Conservation (phyloP, 1,140 invertebrate species). For the Semibalanus balanoides region DNA sequence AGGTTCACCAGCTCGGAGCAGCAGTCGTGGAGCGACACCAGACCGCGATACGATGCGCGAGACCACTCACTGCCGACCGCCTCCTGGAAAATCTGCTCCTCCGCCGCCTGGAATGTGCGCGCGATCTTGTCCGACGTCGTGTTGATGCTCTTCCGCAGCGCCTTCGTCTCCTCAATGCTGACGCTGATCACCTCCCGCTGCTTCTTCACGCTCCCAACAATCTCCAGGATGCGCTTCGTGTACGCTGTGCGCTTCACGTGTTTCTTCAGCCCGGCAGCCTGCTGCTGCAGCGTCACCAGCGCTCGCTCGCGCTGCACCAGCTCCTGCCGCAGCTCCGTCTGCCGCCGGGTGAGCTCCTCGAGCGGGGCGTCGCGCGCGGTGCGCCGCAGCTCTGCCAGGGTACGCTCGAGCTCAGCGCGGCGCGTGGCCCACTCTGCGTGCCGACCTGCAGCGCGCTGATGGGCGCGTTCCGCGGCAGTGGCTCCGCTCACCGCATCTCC, state of each 20-base stretch:
- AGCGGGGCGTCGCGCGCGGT: not conserved
- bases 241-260: not conserved
- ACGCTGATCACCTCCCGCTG: not conserved
- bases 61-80: not conserved
- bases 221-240: not conserved
- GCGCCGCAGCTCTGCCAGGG: not conserved
- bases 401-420: not conserved
- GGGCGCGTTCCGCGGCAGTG: not conserved
- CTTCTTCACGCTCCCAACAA: not conserved
- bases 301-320: not conserved
- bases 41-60: not conserved
- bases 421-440: not conserved
- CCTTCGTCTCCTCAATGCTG: not conserved
- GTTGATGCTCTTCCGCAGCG: not conserved
- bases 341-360: not conserved
- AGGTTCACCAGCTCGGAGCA: not conserved
- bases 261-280: not conserved
- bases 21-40: not conserved
- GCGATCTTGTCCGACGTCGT: not conserved
- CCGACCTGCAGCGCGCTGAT: not conserved
- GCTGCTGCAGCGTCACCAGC: not conserved
- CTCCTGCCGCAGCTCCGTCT: not conserved
- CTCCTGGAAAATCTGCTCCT: not conserved
- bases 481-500: not conserved
- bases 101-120: not conserved